A percentile compares a stretch with the other conserved stretches of the same genome.
Conservation (phyloP, 2,888 invertebrate genomes). For the Lumbricus terrestris region DNA sequence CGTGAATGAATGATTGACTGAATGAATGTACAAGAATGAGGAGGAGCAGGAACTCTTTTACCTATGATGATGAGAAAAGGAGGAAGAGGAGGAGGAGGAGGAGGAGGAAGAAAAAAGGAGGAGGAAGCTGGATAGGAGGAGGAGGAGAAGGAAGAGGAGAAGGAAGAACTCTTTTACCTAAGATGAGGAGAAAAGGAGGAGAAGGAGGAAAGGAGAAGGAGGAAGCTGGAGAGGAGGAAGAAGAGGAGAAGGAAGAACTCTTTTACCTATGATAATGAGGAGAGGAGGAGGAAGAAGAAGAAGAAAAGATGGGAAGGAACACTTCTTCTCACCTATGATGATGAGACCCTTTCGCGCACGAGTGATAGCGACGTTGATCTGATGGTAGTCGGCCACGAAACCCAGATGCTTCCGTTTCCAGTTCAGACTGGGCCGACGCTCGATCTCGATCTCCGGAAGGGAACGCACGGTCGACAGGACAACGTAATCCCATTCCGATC, state of each 20-base stretch:
- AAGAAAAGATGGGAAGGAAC: too few relatives aligned
- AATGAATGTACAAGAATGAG: background rate
- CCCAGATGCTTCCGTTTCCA: slow-evolving; percentile 52
- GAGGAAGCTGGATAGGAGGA: too few relatives aligned
- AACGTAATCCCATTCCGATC: slow-evolving; percentile 53
- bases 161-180: too few relatives aligned
- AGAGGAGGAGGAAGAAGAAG: too few relatives aligned
- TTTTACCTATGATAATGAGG: too few relatives aligned
- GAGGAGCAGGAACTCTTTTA: background rate
- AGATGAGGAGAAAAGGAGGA: slow-evolving; percentile 47
- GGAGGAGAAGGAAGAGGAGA: too few relatives aligned
- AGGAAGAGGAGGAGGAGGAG: too few relatives aligned
- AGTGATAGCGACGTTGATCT: slow-evolving; percentile 54
- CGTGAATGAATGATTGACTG: background rate
- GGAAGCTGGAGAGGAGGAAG: too few relatives aligned
- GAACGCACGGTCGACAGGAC: slow-evolving; percentile 52
- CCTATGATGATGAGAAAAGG: slow-evolving; percentile 41
- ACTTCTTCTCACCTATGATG: too few relatives aligned
- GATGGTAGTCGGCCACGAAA: slow-evolving; percentile 52
- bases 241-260: too few relatives aligned
- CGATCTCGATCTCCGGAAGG: slow-evolving; percentile 48
- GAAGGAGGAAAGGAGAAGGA: too few relatives aligned
- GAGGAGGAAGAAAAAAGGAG: too few relatives aligned
- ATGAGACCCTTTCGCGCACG: slow-evolving; percentile 51
- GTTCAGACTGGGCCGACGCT: slow-evolving; percentile 40